A percentile compares a stretch with the other conserved stretches of the same genome.
phyloP scores from a whole-genome alignment of 1,140 invertebrate genomes.

The Sinella curviseta region DNA sequence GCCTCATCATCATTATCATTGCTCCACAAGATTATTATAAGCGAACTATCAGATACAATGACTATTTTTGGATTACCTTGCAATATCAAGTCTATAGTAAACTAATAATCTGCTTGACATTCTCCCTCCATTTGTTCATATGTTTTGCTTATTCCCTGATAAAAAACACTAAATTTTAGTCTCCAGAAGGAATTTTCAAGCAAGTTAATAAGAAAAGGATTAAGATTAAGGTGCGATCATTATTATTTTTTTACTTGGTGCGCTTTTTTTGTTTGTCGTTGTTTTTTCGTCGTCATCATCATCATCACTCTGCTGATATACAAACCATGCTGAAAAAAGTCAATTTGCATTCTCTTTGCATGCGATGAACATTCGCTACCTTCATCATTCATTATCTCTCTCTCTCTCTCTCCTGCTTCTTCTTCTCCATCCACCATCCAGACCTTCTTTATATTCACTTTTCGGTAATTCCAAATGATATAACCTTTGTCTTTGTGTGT shows the following conservation, averaged over 20 bases:
- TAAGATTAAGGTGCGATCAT: conserved; percentile 21
- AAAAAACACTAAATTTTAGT: too few species aligned
- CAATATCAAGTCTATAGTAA: too few species aligned
- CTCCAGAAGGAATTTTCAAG: too few species aligned
- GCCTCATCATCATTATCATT: too few species aligned
- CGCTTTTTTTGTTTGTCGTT: too few species aligned
- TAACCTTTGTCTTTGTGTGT: neutral
- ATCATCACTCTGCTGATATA: neutral
- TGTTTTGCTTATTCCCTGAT: too few species aligned
- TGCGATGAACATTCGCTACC: conserved; percentile 43
- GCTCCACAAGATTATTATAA: neutral
- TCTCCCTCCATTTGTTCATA: too few species aligned
- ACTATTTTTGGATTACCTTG: too few species aligned
- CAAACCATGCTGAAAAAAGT: conserved; percentile 13
- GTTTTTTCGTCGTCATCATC: neutral
- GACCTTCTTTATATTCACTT: neutral
- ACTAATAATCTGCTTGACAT: too few species aligned
- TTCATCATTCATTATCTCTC: conserved; percentile 43
- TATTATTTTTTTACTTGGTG: neutral
- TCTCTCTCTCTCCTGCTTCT: conserved; percentile 1
- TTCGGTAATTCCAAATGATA: neutral
- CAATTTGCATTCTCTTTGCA: conserved; percentile 45
- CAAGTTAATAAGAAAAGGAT: conserved; percentile 18
- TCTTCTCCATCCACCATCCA: neutral
- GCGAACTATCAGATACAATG: neutral